phyloP scores from a whole-genome alignment of 1,140 invertebrate genomes.

The Protaetia brevitarsis region DNA sequence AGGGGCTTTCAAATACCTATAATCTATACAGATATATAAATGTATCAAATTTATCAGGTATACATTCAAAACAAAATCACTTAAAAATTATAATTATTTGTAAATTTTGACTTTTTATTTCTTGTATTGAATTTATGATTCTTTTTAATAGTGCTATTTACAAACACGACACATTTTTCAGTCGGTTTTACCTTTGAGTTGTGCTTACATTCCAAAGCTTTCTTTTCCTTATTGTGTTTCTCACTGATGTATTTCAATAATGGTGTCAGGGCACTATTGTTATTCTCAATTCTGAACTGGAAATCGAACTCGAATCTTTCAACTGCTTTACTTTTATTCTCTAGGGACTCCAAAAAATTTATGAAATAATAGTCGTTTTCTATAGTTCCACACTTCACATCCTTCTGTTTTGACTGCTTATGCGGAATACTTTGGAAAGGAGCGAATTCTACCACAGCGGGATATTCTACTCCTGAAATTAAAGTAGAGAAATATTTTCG shows the following conservation, averaged over 20 bases:
- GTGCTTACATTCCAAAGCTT: neutral
- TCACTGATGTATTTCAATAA: conserved; percentile 66
- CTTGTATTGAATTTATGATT: conserved; percentile 5
- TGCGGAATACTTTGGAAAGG: conserved; percentile 71
- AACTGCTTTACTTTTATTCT: neutral
- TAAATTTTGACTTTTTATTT: neutral
- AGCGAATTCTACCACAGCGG: conserved; percentile 73
- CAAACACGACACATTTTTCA: conserved; percentile 29
- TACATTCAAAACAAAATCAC: neutral
- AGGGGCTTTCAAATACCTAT: neutral
- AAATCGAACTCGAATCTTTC: conserved; percentile 20
- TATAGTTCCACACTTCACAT: conserved; percentile 65
- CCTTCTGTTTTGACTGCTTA: conserved; percentile 56
- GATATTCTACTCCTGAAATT: conserved; percentile 57
- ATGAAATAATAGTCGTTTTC: conserved; percentile 65
- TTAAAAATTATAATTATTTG: neutral
- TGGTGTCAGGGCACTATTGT: conserved; percentile 52
- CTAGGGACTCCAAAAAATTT: conserved; percentile 58
- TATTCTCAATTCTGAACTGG: conserved; percentile 15
- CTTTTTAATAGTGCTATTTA: conserved; percentile 30
- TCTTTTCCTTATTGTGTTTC: conserved; percentile 55
- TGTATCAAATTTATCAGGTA: neutral
- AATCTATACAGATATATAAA: neutral
- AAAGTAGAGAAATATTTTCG: neutral
- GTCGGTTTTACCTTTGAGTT: neutral